Evolutionary conservation across 1,140 invertebrate species (phyloP), one percentile per base, ranked within the genome.

Genomic region (Cyrtorhinus lividipennis): DNA sequence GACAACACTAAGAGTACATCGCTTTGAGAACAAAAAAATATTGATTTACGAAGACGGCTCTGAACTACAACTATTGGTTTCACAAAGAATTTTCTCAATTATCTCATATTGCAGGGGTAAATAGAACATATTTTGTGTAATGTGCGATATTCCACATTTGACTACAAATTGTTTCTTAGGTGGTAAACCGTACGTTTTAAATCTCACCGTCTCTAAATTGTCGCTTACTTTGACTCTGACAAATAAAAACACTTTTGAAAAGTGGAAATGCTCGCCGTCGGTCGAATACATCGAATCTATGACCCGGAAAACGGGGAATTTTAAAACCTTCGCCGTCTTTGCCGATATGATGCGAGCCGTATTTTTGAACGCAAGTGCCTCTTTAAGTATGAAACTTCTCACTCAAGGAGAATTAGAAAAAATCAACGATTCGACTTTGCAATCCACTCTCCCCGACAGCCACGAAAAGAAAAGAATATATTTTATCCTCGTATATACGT

Each of bases 251-350:
- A 62, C 61, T 1, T 45, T 48, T 26, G 61, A 62, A 27, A 62
- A 62, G 27, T 62, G 61, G 61, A 62, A 62, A 27, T 26, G 61
- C 48, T 15, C 61, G n/a, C 48, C 23, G 2, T 24, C 46, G 15
- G 23, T 48, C 0, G 24, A 24, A 48, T 62, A 62, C 24, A 62
- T 62, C 1, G 61, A 62, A 27, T 53, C 46, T n/a, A 15, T 62
- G 23, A 53, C 61, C 0, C 12, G 61, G 2, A 62, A 62, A 62
- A 62, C 61, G 2, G 61, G 61, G 23, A 62, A 62, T 26, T 62
- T 53, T 18, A 62, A 62, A 25, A 45, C 46, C 3, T 62, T 62
- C 18, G 24, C 24, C 8, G 61, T 62, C 0, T 62, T 62, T 24
- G 15, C 48, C 1, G 46, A 45, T 10, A 62, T 62, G 61, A n/a